These are phyloP conservation scores for Sycophila texana DNA, from an alignment of 2,888 invertebrate genomes.

Conservation along the genomic window DNA sequence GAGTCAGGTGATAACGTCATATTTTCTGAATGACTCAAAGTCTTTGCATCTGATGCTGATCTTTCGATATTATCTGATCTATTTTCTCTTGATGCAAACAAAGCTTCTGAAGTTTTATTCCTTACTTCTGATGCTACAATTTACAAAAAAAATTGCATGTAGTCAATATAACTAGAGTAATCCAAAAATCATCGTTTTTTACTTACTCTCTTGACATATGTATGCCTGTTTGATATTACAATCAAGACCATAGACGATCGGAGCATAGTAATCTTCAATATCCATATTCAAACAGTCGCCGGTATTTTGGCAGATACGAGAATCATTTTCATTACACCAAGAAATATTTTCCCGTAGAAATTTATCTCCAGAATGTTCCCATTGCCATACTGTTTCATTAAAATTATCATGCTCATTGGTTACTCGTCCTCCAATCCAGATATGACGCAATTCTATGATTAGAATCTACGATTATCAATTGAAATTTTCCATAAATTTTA, in stretches of 20 bases:
- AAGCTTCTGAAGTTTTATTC: no score
- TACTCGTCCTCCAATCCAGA: slow-evolving; percentile 58
- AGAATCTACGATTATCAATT: slow-evolving; percentile 42
- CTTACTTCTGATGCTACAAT: no score
- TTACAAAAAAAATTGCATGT: no score
- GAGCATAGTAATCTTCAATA: slow-evolving; percentile 58
- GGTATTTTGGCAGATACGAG: slow-evolving; percentile 24
- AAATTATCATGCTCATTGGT: background rate
- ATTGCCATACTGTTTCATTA: slow-evolving; percentile 49
- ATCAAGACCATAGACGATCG: slow-evolving; percentile 61
- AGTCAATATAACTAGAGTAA: no score
- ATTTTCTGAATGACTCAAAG: no score
- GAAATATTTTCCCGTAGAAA: slow-evolving; percentile 55
- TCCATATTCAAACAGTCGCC: slow-evolving; percentile 62
- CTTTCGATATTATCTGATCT: no score
- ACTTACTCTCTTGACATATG: slow-evolving; percentile 62
- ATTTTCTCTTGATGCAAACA: no score
- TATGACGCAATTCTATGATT: slow-evolving; percentile 58
- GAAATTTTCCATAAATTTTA: slow-evolving; percentile 13
- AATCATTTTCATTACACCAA: slow-evolving; percentile 57
- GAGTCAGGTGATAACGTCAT: no score
- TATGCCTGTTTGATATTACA: slow-evolving; percentile 59
- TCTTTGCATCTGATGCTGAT: no score
- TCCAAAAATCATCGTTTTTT: no score
- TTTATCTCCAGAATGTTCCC: slow-evolving; percentile 49